These are phyloP conservation scores for Sminthurinus aureus DNA, from an alignment of 2,888 invertebrate genomes.

Conservation along the genomic window DNA sequence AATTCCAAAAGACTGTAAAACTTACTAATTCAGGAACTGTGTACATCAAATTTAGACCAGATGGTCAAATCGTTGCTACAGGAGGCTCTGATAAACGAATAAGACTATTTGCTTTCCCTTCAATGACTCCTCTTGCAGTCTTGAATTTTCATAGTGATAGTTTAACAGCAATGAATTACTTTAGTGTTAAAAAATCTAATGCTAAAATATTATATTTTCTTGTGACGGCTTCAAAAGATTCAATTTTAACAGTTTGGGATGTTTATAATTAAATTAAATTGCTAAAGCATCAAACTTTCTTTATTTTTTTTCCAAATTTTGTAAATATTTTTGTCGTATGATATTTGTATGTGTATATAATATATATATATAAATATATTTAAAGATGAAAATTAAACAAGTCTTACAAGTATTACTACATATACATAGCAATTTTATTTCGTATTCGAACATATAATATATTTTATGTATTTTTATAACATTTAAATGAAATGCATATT, in stretches of 20 bases:
- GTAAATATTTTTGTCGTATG: background rate
- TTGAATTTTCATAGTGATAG: slow-evolving; percentile 13
- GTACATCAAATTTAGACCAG: slow-evolving; percentile 13
- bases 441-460: no score
- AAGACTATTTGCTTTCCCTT: slow-evolving; percentile 24
- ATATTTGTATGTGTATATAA: background rate
- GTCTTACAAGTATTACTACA: no score
- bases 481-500: no score
- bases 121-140: slow-evolving; percentile 25
- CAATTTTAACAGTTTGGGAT: slow-evolving; percentile 27
- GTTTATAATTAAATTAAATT: slow-evolving; percentile 19
- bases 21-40: slow-evolving; percentile 31
- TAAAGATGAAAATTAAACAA: no score
- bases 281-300: background rate
- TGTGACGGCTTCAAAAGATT: slow-evolving; percentile 20
- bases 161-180: background rate
- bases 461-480: no score
- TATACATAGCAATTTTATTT: no score
- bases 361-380: background rate
- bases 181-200: background rate
- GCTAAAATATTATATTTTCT: background rate
- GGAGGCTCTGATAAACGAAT: slow-evolving; percentile 31
- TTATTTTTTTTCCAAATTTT: background rate
- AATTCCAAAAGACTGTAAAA: slow-evolving; percentile 13
- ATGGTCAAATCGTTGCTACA: slow-evolving; percentile 35